Evolutionary conservation across 2,888 invertebrate genomes (phyloP).

Genomic region (Leptopilina drosophilae): DNA sequence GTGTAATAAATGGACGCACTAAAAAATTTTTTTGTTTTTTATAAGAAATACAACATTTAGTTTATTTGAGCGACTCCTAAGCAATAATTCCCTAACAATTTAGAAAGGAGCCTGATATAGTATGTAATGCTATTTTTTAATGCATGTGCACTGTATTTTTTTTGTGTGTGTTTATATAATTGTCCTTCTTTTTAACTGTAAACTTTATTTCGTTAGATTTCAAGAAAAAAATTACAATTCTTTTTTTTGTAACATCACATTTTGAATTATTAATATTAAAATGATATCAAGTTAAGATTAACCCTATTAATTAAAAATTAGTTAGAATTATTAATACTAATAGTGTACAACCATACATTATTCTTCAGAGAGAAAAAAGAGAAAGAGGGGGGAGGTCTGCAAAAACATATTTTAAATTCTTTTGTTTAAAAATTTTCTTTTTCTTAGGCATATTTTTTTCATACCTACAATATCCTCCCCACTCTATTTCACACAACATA

Average conservation of each 20-base stretch:
- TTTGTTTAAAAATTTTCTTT: constrained; percentile 63
- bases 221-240: constrained; percentile 71
- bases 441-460: constrained; percentile 65
- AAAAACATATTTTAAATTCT: too few species aligned
- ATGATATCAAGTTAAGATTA: constrained; percentile 74
- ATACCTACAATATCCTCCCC: constrained; percentile 36
- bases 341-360: constrained; percentile 76
- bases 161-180: constrained; percentile 46
- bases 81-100: constrained; percentile 75
- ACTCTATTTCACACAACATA: constrained; percentile 46
- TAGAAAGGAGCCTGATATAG: constrained; percentile 67
- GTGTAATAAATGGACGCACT: constrained; percentile 39
- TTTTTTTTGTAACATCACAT: constrained; percentile 73
- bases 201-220: constrained; percentile 72
- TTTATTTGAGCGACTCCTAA: constrained; percentile 75
- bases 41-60: constrained; percentile 75
- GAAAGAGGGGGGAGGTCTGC: too few species aligned
- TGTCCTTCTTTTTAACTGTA: constrained; percentile 71
- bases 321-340: constrained; percentile 76
- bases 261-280: constrained; percentile 75
- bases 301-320: constrained; percentile 74
- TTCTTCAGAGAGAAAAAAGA: constrained; percentile 60
- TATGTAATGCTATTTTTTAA: constrained; percentile 40
- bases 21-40: constrained; percentile 47
- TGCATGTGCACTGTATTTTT: constrained; percentile 44